Evolutionary conservation across 2,797 vertebrate genomes (phyloP), one percentile per base, ranked within the genome.

Genomic region (Enteromius viviparus): DNA sequence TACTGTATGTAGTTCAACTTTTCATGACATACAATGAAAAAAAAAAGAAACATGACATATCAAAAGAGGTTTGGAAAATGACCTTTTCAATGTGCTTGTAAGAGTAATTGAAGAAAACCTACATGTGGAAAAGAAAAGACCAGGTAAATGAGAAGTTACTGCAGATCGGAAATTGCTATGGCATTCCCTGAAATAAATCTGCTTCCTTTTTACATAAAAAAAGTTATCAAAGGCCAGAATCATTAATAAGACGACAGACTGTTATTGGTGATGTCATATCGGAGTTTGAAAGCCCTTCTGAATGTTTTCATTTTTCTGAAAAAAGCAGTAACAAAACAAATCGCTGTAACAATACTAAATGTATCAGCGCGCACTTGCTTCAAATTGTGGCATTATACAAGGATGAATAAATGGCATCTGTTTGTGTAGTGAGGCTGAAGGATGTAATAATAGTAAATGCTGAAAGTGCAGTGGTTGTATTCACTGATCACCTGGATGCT

Each of bases 121-220:
- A n/a, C 74, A 76, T 2, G 76, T 0, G 5, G 32, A 74, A 60
- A 15, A 29, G 21, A 37, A 81, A 64, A 81, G 34, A 60, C 26
- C 53, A 23, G 55, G 53, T 34, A 71, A 42, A 47, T 9, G n/a
- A n/a, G n/a, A 55, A 70, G 23, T 72, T 47, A 62, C n/a, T 62
- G 26, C 23, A 9, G 21, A 64, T 51, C 29, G 11, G 69, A 81
- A 81, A 81, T 81, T 64, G 69, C 80, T 34, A 62, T 80, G 78
- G 78, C 78, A 80, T 80, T 80, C 51, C 71, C 23, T 47, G 19
- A 60, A n/a, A 55, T 71, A 11, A 4, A n/a, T 81, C 40, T 49
- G 1, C 45, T 37, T 23, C 55, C 68, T 64, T 26, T 37, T n/a
- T n/a, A 11, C 12, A 23, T n/a, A n/a, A n/a, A 15, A 58, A 40